Evolutionary conservation across 2,888 invertebrate species (phyloP), one percentile per base, ranked within the genome.

Genomic region (Julus scanicus): DNA sequence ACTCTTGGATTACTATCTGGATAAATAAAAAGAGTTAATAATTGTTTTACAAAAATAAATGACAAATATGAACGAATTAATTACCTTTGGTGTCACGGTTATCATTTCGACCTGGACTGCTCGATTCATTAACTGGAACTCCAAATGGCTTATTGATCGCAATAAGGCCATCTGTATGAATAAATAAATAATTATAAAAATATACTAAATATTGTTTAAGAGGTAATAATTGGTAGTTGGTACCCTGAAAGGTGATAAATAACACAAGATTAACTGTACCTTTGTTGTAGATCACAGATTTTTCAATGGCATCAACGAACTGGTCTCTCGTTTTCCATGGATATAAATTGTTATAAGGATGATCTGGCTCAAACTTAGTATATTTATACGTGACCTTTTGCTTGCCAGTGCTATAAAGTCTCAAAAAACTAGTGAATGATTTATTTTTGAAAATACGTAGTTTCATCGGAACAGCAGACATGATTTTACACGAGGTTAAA

Each of bases 311-410:
- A n/a, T 39, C n/a, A 9, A 53, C 87, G 39, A 87, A 87, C n/a
- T 87, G 40, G 9, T 71, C 87, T 40, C 39, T 40, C 37, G 71
- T 13, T 15, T 87, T 87, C 71, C 71, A 87, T 37, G 87, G 87
- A 71, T 37, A 87, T n/a, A 87, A 80, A 37, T 63, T 87, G 15
- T 6, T 20, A 71, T 87, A 87, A 39, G 40, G 63, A 48, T 87
- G 87, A n/a, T 29, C 20, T 40, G 39, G 20, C 5, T n/a, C 49
- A 9, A 86, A n/a, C 49, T 44, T 86, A 17, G 6, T 53, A 86
- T 39, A 91, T 94, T 91, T 92, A n/a, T 84, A 29, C 20, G 49
- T 3, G 37, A 6, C 5, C 2, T 29, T 29, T 29, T 71, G 29
- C 11, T 71, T 71, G 71, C 8, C 71, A 71, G 20, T 71, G 71